Evolutionary conservation across 2,888 invertebrate genomes (phyloP), one percentile per base, ranked within the genome.

Genomic region (Eucera pruinosa): DNA sequence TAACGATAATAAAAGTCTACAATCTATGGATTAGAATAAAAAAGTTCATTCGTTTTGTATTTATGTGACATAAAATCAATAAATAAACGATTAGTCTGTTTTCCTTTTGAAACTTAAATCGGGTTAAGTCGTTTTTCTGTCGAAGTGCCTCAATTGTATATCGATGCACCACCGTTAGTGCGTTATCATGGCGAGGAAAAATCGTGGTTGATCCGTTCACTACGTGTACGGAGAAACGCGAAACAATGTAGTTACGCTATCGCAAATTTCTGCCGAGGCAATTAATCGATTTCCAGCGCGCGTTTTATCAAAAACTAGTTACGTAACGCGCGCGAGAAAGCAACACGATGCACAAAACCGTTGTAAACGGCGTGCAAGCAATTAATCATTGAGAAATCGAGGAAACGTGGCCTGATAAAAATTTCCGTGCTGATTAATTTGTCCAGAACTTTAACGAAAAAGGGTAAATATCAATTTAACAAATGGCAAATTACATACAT

Each of bases 241-340:
- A 1, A 27, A 50, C 62, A 13, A 13, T 25, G 6, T n/a, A 13
- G 2, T 7, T 13, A 36, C 27, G 45, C 15, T 66, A 47, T 39
- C 23, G 30, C 2, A 13, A 13, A n/a, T 36, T 39, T 39, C 45
- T 27, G n/a, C n/a, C 54, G 39, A 2, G 25, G 20, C 54, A 47
- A 69, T 69, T 72, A 60, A 72, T 69, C 45, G 20, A 69, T 61
- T 41, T 20, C 30, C 5, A 13, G 18, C 5, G 25, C 5, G 25
- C 4, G 52, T 47, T 47, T 65, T 55, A 55, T 70, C 3, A 18
- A 62, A 64, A 52, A 2, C 9, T 5, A 11, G 43, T 36, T 30
- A 41, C 30, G 30, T 15, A 20, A 20, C 50, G 11, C 23, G 23
- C 33, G 52, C 13, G 9, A 20, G 7, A 15, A 39, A 1, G 33